Evolutionary conservation across 1,140 invertebrate genomes (phyloP).

Genomic region (Brachionus koreanus): DNA sequence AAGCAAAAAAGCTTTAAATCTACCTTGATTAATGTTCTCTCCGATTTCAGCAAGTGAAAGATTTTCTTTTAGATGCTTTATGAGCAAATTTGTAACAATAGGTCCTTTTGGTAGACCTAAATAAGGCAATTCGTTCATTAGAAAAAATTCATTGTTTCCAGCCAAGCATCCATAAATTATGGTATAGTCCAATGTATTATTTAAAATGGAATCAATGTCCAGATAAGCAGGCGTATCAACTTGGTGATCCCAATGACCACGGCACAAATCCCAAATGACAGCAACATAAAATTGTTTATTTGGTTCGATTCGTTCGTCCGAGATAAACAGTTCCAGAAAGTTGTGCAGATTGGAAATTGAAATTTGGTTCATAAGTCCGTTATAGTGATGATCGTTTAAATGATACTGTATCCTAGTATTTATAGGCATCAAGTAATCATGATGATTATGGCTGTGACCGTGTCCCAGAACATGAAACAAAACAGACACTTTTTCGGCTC

Average conservation of each 20-base stretch:
- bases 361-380: not conserved
- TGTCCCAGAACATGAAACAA: conserved; percentile 30
- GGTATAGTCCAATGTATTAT: conserved; percentile 34
- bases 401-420: conserved; percentile 2
- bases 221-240: not conserved
- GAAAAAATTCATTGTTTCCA: conserved; percentile 21
- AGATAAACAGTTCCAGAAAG: conserved; percentile 23
- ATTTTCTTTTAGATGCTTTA: conserved; percentile 36
- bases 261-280: conserved; percentile 38
- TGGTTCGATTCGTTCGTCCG: not conserved
- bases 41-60: not conserved
- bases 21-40: conserved; percentile 4
- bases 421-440: conserved; percentile 30
- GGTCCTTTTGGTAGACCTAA: not conserved
- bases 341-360: conserved; percentile 34
- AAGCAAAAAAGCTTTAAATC: not conserved
- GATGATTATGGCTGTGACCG: conserved; percentile 2
- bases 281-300: conserved; percentile 29
- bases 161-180: conserved; percentile 10
- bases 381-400: not conserved
- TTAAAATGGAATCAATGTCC: not conserved
- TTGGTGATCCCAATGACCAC: not conserved
- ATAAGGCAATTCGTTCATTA: conserved; percentile 4
- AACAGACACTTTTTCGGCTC: not conserved
- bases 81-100: conserved; percentile 7